Conservation (phyloP, 2,113 vertebrate genomes). For the Dicrurus megarhynchus region DNA sequence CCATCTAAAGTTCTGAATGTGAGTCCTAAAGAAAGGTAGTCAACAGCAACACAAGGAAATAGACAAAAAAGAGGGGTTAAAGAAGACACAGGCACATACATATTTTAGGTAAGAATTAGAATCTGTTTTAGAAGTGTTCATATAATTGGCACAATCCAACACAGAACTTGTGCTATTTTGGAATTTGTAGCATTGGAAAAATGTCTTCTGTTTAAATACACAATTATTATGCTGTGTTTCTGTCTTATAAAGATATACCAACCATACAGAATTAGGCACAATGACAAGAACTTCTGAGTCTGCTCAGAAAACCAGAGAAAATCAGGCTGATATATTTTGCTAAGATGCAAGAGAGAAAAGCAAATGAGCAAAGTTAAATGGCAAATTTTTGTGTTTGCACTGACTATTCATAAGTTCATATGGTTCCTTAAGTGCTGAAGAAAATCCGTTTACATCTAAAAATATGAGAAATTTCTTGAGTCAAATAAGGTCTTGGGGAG, state of each 20-base stretch:
- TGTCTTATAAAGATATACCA: conserved; percentile 9
- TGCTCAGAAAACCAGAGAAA: not conserved
- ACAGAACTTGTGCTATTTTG: not conserved
- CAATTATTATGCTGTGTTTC: not conserved
- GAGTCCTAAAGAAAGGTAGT: not conserved
- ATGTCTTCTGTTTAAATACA: conserved; percentile 25
- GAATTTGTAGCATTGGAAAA: not conserved
- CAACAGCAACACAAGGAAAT: not conserved
- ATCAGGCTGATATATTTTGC: not conserved
- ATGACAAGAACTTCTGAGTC: not conserved
- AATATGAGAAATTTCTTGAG: not conserved
- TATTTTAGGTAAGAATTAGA: not conserved
- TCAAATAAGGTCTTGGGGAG: conserved; percentile 32
- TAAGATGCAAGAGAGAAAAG: not conserved
- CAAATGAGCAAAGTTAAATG: conserved; percentile 14
- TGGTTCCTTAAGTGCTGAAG: not conserved
- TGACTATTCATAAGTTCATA: conserved; percentile 18
- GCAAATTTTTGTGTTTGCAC: not conserved
- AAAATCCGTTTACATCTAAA: conserved; percentile 33
- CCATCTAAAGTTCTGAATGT: not conserved
- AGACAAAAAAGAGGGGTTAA: not conserved
- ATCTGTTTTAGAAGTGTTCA: not conserved
- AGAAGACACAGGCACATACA: not conserved
- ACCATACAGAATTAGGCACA: not conserved
- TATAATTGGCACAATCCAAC: not conserved